Base-by-base conservation (phyloP, 2,113 vertebrate genomes). In the Phyllostomus discolor region DNA sequence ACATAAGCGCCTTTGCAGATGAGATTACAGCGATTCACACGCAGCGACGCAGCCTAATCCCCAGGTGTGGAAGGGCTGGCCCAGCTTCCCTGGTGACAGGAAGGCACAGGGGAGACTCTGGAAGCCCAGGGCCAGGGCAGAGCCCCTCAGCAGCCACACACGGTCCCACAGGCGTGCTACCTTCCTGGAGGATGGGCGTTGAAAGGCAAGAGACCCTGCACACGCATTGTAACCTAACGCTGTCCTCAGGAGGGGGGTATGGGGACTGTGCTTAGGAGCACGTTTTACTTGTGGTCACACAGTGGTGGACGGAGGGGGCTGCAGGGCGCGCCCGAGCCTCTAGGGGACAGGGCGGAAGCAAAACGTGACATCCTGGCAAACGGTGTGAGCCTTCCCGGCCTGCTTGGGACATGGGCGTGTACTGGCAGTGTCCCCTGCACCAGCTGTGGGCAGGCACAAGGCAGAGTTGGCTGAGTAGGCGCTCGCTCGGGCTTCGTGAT, bases 1-100 rank as follows among this genome's bases (percentile, higher is more conserved):
- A 43, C 43, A 17, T 92, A 96, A 97, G 73, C 95, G 69, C 69
- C 93, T 98, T 92, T 95, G 87, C 48, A 31, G 57, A 43, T 43
- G 10, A 91, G 96, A 92, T 96, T 90, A 89, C 16, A 81, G 93
- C 62, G 54, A 15, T 70, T 66, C 73, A 48, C 24, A 54, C 1
- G 11, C 57, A 84, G 73, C 66, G 50, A 79, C 2, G 10, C 24
- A 31, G 38, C 41, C 72, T 88, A 92, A 95, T 87, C 50, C 95
- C 69, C 22, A 59, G 91, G 57, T 22, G 43, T 8, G 10, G 66
- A 16, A 59, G 33, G 28, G 89, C 69, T 10, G 52, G 33, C 20
- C 31, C 1, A 9, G 14, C 50, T 43, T 52, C 59, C 33, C 43
- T 26, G 1, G 4, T 1, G 75, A 76, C 35, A 28, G 28, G 86